Conservation (phyloP, 2,797 vertebrate species). For the Lophius americanus region DNA sequence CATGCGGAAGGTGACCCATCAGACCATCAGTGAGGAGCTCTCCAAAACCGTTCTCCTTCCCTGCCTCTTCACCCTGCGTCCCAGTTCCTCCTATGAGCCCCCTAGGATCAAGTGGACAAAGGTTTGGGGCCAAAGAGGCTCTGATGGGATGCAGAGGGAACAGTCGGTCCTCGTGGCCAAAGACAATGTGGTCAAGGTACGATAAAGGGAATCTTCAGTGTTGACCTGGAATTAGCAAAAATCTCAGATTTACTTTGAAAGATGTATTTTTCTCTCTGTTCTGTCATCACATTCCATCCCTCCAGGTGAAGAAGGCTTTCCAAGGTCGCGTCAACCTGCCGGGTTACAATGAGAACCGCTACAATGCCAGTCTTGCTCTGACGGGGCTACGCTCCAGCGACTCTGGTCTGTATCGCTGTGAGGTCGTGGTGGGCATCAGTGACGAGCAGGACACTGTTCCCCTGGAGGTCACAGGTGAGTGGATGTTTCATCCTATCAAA, state of each 20-base stretch:
- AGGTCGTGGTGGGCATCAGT: slow-evolving; percentile 93
- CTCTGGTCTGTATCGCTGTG: slow-evolving; percentile 93
- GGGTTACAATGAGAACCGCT: slow-evolving; percentile 84
- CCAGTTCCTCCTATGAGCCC: slow-evolving; percentile 77
- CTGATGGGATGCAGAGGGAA: slow-evolving; percentile 85
- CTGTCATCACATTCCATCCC: neutral
- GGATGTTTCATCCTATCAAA: neutral
- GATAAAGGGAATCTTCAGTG: neutral
- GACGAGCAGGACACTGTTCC: slow-evolving; percentile 95
- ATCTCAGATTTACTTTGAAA: too few relatives aligned
- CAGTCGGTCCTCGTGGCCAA: slow-evolving; percentile 92
- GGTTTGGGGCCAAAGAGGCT: slow-evolving; percentile 87
- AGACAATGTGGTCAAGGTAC: slow-evolving; percentile 90
- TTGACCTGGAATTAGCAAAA: too few relatives aligned
- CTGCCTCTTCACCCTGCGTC: slow-evolving; percentile 88
- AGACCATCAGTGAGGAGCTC: slow-evolving; percentile 82
- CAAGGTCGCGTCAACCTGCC: slow-evolving; percentile 90
- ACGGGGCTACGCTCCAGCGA: slow-evolving; percentile 89
- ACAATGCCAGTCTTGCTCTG: slow-evolving; percentile 89
- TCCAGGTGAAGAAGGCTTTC: slow-evolving; percentile 88
- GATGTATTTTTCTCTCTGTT: neutral
- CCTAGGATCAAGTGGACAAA: slow-evolving; percentile 98
- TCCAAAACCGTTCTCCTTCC: slow-evolving; percentile 90
- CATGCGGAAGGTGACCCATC: slow-evolving; percentile 89
- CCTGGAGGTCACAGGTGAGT: slow-evolving; percentile 91